Conservation (phyloP, 30 jellyfish, hydroid and myxozoan species). For the Hydractinia symbiolongicarpus region DNA sequence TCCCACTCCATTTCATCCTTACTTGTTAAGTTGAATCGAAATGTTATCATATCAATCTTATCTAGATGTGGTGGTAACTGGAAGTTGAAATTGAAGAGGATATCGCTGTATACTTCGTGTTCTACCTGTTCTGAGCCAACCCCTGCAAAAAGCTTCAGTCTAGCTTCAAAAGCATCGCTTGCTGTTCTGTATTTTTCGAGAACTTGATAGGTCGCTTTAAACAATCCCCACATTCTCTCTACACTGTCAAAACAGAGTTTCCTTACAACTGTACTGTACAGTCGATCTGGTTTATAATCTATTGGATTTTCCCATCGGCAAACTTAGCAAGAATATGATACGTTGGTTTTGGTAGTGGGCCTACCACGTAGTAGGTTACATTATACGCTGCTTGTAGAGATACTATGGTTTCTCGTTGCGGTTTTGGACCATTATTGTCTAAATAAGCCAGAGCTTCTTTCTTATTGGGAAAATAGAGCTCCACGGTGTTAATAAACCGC, state of each 20-base stretch:
- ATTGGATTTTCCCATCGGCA: conserved; percentile 37
- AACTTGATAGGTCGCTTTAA: conserved; percentile 31
- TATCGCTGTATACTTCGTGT: conserved; percentile 26
- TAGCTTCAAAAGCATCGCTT: not conserved
- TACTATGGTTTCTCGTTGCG: conserved; percentile 63
- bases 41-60: conserved; percentile 45
- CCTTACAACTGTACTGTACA: not conserved
- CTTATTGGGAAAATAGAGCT: conserved; percentile 61
- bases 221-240: conserved; percentile 16
- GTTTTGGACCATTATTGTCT: conserved; percentile 48
- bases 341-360: conserved; percentile 71
- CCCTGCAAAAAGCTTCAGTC: not conserved
- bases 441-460: conserved; percentile 42
- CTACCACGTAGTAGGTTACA: conserved; percentile 52
- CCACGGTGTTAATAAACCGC: conserved; percentile 36
- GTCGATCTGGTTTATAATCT: conserved; percentile 42
- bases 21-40: conserved; percentile 46
- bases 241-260: conserved; percentile 19
- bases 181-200: conserved; percentile 40
- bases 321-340: conserved; percentile 31
- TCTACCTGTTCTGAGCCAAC: conserved; percentile 43
- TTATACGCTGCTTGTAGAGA: conserved; percentile 47
- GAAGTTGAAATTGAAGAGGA: conserved; percentile 36
- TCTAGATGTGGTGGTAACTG: conserved; percentile 32
- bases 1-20: conserved; percentile 48